Conservation (phyloP, 2,113 vertebrate species). For the Rissa tridactyla region DNA sequence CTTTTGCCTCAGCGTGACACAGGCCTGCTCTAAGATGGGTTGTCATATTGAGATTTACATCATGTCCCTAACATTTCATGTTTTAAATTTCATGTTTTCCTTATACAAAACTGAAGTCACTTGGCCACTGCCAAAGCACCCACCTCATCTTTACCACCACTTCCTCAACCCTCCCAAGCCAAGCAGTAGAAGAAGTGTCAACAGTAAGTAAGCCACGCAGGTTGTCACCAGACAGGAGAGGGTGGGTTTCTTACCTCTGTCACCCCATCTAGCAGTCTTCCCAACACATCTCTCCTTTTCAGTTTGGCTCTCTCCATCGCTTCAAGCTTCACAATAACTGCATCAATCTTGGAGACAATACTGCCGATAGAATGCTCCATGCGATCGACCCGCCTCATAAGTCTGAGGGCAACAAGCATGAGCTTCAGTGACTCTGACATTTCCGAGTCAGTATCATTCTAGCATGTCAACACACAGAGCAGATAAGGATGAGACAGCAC, state of each 20-base stretch:
- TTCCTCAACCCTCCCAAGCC: neutral
- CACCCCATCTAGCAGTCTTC: conserved; percentile 88
- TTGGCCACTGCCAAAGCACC: neutral
- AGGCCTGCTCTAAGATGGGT: neutral
- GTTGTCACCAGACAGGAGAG: neutral
- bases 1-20: neutral
- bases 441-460: neutral
- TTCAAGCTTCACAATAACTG: conserved; percentile 95
- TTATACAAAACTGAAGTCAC: neutral
- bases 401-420: conserved; percentile 63
- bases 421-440: neutral
- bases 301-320: conserved; percentile 93
- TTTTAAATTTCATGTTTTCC: neutral
- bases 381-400: conserved; percentile 92
- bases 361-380: conserved; percentile 99
- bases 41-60: neutral
- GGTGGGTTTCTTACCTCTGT: conserved; percentile 79
- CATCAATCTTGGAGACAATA: conserved; percentile 96
- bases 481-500: neutral
- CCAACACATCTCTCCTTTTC: conserved; percentile 91
- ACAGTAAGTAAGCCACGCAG: neutral
- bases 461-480: neutral
- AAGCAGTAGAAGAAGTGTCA: neutral
- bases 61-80: neutral
- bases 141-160: neutral